Evolutionary conservation across 1,140 invertebrate genomes (phyloP), one percentile per base, ranked within the genome.

Genomic region (Alviniconcha marisindica): DNA sequence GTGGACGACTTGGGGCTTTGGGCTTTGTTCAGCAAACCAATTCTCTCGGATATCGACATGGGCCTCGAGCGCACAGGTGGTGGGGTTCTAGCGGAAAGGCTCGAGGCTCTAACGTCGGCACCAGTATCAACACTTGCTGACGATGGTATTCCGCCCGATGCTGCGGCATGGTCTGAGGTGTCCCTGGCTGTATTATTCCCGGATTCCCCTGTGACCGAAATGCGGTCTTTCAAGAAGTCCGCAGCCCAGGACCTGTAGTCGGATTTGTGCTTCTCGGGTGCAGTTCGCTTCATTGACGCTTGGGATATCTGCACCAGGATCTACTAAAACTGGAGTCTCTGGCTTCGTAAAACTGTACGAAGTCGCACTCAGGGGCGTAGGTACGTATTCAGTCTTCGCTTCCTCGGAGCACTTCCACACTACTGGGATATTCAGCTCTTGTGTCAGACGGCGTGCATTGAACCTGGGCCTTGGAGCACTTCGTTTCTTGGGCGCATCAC

Each of bases 351-450:
- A n/a, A n/a, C n/a, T n/a, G n/a, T n/a, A n/a, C n/a, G n/a, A n/a
- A n/a, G n/a, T n/a, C n/a, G n/a, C n/a, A n/a, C n/a, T n/a, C n/a
- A n/a, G 15, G 10, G 71, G 71, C 38, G 36, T 28, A 21, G 71
- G 71, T 74, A 18, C 42, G 28, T 74, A 74, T 21, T 74, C 71
- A 18, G 71, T 21, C 36, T 74, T 74, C 7, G 71, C 71, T 10
- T 74, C 71, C 24, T 74, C 71, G 38, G 71, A 74, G 42, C 71
- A 74, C 38, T 74, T 18, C 38, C 71, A 74, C 15, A 74, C 71
- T 21, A 28, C 36, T 12, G 71, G 71, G n/a, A 74, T 44, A 33
- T 74, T 33, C 21, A 21, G 42, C 2, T 15, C 38, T 21, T 74
- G 38, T 2, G 14, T 74, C 36, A 74, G 71, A 74, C 38, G 38